Evolutionary conservation across 2,797 vertebrate genomes (phyloP), one percentile per base, ranked within the genome.

Genomic region (Lepus townsendii): DNA sequence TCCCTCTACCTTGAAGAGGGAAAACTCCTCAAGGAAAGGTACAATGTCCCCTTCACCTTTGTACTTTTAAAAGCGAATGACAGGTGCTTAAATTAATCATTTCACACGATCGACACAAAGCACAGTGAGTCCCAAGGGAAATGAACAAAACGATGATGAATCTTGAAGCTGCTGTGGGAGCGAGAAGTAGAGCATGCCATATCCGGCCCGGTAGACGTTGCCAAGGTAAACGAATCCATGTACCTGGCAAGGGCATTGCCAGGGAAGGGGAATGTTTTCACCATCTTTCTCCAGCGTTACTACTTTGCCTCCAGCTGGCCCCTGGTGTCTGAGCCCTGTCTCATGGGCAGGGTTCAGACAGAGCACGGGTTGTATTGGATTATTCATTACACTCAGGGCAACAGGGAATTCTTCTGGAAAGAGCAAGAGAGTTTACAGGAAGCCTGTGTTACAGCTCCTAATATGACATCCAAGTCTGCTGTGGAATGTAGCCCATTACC

Each of bases 401-500:
- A 86, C 83, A 47, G 96, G 90, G 93, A 92, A 93, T 94, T 96
- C 92, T 94, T 66, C 90, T 62, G 62, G 90, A 54, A 77, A 96
- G 84, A 85, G 78, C 0, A 0, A 38, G 42, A 71, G 90, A 96
- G 78, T 92, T 95, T 93, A 62, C 95, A 86, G 66, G 85, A 90
- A 96, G 93, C 82, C 88, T 57, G 27, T 75, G 65, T 85, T 94
- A 78, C 52, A 75, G 93, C 91, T 96, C 57, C 38, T 94, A 92
- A 92, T 91, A 92, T 80, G 72, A 95, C 83, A 95, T 90, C 84
- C 90, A 86, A 92, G 88, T 63, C 95, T 97, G 96, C 63, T 91
- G 93, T 94, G 92, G 80, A 93, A 96, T 72, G 71, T 77, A 94
- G 62, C 78, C 91, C 88, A 96, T 96, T 97, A 95, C 73, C 96